A percentile compares a stretch with the other conserved stretches of the same genome.
phyloP scores from a whole-genome alignment of 2,797 vertebrate species.

The Helicolenus hilgendorfi region DNA sequence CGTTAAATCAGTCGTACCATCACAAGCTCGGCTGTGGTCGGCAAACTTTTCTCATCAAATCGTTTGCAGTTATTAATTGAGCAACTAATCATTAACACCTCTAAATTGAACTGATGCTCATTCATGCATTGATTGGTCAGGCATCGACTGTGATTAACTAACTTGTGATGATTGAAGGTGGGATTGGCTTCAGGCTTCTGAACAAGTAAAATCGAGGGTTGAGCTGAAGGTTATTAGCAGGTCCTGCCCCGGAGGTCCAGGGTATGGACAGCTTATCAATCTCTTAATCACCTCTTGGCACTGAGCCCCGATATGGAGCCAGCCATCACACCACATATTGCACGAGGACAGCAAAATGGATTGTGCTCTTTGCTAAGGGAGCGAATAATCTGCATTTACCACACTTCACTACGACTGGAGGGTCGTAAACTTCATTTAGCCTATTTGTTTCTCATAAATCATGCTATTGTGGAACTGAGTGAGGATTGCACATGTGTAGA shows the following conservation, averaged over 20 bases:
- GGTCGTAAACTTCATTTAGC: neutral
- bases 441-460: slow-evolving; percentile 16
- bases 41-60: neutral
- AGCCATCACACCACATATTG: slow-evolving; percentile 9
- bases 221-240: slow-evolving; percentile 3
- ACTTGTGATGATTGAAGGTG: too few relatives aligned
- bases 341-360: slow-evolving; percentile 17
- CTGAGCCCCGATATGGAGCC: slow-evolving; percentile 3
- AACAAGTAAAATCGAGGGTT: neutral
- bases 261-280: slow-evolving; percentile 31
- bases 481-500: neutral
- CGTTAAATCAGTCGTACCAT: neutral
- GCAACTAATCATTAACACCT: too few relatives aligned
- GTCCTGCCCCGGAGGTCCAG: slow-evolving; percentile 13
- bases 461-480: neutral
- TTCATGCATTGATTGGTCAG: neutral
- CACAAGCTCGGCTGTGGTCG: neutral
- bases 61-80: too few relatives aligned
- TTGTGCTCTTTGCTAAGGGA: slow-evolving; percentile 5
- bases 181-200: neutral
- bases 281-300: slow-evolving; percentile 38
- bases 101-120: neutral
- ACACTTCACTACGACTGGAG: slow-evolving; percentile 17
- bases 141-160: neutral
- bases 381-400: slow-evolving; percentile 44